phyloP scores from a whole-genome alignment of 1,140 invertebrate species.

The Trichonephila inaurata region DNA sequence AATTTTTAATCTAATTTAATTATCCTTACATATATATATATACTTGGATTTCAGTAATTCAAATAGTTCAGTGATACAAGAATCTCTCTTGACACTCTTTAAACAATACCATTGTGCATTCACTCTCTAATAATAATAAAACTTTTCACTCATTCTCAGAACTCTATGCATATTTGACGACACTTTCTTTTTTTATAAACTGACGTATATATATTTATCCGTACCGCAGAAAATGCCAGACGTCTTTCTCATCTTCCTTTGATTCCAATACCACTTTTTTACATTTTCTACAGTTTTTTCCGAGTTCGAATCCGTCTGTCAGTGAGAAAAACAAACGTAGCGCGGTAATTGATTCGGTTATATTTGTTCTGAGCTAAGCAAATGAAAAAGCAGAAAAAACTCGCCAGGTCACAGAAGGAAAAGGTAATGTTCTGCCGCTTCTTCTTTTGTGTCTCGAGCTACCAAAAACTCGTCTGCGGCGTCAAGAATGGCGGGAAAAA shows the following conservation, averaged over 20 bases:
- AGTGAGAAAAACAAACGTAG: not conserved
- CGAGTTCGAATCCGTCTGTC: not conserved
- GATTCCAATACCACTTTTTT: too few species aligned
- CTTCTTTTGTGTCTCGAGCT: not conserved
- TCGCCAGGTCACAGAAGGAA: not conserved
- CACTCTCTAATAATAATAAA: not conserved
- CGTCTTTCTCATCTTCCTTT: not conserved
- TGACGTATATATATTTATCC: not conserved
- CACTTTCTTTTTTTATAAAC: not conserved
- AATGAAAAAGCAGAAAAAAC: not conserved
- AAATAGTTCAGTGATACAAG: not conserved
- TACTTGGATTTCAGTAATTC: too few species aligned
- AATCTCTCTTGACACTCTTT: too few species aligned
- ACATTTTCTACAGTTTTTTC: not conserved
- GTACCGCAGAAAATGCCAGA: not conserved
- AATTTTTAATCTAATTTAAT: too few species aligned
- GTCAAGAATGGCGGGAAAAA: not conserved
- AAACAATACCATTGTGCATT: not conserved
- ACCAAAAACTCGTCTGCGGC: not conserved
- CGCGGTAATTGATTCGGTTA: constrained; percentile 22
- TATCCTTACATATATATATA: too few species aligned
- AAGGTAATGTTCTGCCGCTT: not conserved
- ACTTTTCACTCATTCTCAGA: not conserved
- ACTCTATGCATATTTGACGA: not conserved
- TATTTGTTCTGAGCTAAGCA: not conserved